A percentile compares a stretch with the other conserved stretches of the same genome.
phyloP scores from a whole-genome alignment of 2,797 vertebrate species.

The Alcedo quadribrachys region DNA sequence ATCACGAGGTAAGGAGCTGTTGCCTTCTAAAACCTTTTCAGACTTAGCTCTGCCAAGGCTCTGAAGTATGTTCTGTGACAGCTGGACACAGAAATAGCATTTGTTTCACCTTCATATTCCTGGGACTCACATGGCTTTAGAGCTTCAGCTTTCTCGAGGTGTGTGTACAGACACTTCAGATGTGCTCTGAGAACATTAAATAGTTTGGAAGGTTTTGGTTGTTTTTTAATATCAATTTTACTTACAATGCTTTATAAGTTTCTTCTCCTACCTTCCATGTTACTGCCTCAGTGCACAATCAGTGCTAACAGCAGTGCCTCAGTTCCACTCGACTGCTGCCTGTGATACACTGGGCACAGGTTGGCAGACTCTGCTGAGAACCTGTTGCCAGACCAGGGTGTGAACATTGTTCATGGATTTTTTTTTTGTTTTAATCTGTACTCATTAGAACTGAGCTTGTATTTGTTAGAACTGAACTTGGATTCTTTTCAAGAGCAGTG shows the following conservation, averaged over 20 bases:
- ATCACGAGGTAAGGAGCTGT: constrained; percentile 89
- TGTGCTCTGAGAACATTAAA: not conserved
- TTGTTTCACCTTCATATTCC: not conserved
- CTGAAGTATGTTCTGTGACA: not conserved
- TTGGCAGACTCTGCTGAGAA: not conserved
- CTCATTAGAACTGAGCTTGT: not conserved
- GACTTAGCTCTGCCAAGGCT: not conserved
- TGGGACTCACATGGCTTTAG: not conserved
- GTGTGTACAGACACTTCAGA: not conserved
- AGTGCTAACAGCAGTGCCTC: not conserved
- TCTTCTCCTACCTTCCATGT: not conserved
- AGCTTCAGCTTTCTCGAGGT: not conserved
- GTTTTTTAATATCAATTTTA: not conserved
- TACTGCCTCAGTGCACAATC: not conserved
- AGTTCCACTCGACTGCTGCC: accelerated
- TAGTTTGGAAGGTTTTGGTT: not conserved
- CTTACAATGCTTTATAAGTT: not conserved
- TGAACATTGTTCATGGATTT: not conserved
- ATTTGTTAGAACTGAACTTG: not conserved
- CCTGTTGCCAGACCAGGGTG: not conserved
- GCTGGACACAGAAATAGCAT: not conserved
- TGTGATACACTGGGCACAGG: not conserved
- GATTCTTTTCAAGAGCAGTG: not conserved
- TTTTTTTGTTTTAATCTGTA: not conserved
- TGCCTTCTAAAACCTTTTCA: not conserved